These are phyloP conservation scores for Corydoras sp. DNA, from an alignment of 2,113 vertebrate species.

Conservation along the genomic window DNA sequence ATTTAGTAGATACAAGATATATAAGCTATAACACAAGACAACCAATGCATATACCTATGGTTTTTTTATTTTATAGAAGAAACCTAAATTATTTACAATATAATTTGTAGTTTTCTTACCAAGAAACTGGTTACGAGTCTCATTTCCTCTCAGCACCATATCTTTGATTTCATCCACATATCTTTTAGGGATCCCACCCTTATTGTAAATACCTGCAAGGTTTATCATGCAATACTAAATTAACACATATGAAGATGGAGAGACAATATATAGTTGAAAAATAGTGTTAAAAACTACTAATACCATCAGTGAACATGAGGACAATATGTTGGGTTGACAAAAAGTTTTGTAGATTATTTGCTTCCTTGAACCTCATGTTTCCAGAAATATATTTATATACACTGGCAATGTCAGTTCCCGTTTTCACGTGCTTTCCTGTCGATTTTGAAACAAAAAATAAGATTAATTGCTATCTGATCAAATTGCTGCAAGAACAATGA, in stretches of 20 bases:
- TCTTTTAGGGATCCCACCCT: conserved; percentile 50
- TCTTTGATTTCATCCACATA: conserved; percentile 53
- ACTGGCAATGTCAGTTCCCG: conserved; percentile 57
- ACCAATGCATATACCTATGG: too few relatives aligned
- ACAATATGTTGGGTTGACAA: conserved; percentile 53
- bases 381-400: conserved; percentile 45
- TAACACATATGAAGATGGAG: not conserved
- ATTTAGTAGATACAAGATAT: too few relatives aligned
- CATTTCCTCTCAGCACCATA: conserved; percentile 40
- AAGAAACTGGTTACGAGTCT: conserved; percentile 46
- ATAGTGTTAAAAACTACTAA: not conserved
- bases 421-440: conserved; percentile 30
- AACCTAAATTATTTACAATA: not conserved
- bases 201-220: conserved; percentile 58
- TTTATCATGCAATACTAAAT: too few relatives aligned
- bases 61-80: not conserved
- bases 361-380: conserved; percentile 45
- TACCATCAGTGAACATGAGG: conserved; percentile 70
- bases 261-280: not conserved
- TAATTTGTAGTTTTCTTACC: conserved; percentile 47
- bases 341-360: conserved; percentile 11
- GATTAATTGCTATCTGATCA: not conserved
- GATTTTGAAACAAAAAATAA: not conserved
- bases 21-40: too few relatives aligned
- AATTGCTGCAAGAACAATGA: not conserved